Evolutionary conservation across 2,797 vertebrate species (phyloP), one percentile per base, ranked within the genome.

Genomic region (Danio choprae): DNA sequence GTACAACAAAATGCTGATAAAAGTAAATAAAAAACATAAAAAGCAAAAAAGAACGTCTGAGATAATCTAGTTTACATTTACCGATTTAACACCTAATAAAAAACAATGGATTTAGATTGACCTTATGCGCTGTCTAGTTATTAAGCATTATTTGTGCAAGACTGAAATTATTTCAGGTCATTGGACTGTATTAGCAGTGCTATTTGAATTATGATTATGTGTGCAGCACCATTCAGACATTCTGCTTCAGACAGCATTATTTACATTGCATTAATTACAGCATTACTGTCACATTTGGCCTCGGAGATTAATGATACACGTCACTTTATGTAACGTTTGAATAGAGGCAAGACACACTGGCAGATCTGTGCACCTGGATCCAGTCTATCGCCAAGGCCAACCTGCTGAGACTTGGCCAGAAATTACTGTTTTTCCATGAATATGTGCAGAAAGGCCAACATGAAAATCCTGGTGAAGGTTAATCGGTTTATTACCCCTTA

Each of bases 321-420:
- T 36, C 15, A 36, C 56, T 50, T 74, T n/a, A 48, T 48, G 62
- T 50, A 50, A 62, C 22, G 20, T 60, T 18, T 18, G 7, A 62
- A 20, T 12, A 11, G 70, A 43, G 68, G 13, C 77, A 72, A n/a
- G 58, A 73, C 6, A 1, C 5, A 16, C 10, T 64, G 59, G 5
- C 70, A 67, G 46, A 29, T 72, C 40, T 59, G 60, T 76, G 55
- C 76, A 76, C 63, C 81, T 81, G 68, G 62, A 79, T 64, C 62
- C 43, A 63, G 73, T 63, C 55, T 77, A 79, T 86, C 81, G 51
- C 73, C 63, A 77, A 84, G 83, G 70, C 46, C 76, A 86, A 78
- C 75, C 20, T 72, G 74, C 60, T 81, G 71, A 73, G 74, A 76
- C 46, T 77, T 75, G 13, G 77, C 40, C 67, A 79, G 69, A 38